Percentiles rank a stretch among this genome's conserved stretches.
Evolutionary conservation across 30 jellyfish, hydroid and myxozoan species (phyloP).

Genomic region (Cassiopea xamachana): DNA sequence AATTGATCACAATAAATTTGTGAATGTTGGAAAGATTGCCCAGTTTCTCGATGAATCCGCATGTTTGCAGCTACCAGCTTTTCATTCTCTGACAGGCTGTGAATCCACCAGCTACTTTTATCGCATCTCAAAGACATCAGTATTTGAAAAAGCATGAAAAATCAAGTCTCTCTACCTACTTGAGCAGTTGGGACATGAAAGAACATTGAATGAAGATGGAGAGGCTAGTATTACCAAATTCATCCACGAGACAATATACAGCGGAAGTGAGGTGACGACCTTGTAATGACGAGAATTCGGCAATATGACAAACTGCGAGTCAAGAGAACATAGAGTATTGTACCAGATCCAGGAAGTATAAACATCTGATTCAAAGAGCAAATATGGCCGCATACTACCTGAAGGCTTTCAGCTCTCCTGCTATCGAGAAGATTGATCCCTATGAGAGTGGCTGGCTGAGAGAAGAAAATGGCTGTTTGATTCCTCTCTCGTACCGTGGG

Average conservation of each 20-base stretch:
- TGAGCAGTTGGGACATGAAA: conserved; percentile 52
- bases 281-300: conserved; percentile 35
- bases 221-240: conserved; percentile 30
- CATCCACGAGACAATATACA: conserved; percentile 45
- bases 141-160: conserved; percentile 49
- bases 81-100: conserved; percentile 63
- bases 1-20: conserved; percentile 52
- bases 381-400: conserved; percentile 41
- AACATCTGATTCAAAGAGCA: conserved; percentile 39
- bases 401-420: conserved; percentile 60
- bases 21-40: conserved; percentile 45
- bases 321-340: conserved; percentile 36
- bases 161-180: conserved; percentile 40
- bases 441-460: conserved; percentile 65
- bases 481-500: conserved; percentile 69
- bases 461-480: conserved; percentile 40
- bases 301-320: conserved; percentile 46
- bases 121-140: conserved; percentile 51
- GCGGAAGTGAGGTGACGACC: conserved; percentile 49
- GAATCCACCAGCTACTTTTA: conserved; percentile 59
- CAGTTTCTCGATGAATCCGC: conserved; percentile 45
- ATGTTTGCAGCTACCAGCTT: conserved; percentile 64
- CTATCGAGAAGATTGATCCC: conserved; percentile 37
- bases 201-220: conserved; percentile 36
- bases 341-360: conserved; percentile 55